Evolutionary conservation across 1,140 invertebrate genomes (phyloP), one percentile per base, ranked within the genome.

Genomic region (Rhizoglyphus robini): DNA sequence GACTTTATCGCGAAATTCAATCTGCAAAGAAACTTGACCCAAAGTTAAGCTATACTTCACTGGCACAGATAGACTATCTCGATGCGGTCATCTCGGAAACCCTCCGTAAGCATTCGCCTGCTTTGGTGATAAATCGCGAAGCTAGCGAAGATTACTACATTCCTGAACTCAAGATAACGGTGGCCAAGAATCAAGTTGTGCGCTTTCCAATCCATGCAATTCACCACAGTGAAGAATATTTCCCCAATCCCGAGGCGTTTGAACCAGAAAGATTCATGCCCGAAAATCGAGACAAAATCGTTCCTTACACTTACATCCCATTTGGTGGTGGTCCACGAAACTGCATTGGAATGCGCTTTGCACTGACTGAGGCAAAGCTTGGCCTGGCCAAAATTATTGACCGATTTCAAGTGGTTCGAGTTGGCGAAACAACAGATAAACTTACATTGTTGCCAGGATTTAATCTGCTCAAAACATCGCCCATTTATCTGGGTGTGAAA

Each of bases 81-180:
- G 70, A 71, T 25, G 65, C 69, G 3, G 68, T 72, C 46, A 63
- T 81, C 77, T 18, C 73, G 81, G 84, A 85, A 66, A 82, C 84
- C 0, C 73, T 86, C 67, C 77, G 85, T 23, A 81, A 81, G 67
- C 81, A 83, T 72, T 83, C 85, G 49, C 78, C 82, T 0, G 71
- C 83, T 62, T 76, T 79, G 1, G 73, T 80, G 31, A 70, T 85
- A 0, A 80, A 80, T 66, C 75, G 84, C 41, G 68, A 74, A 38
- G 67, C 25, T 2, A 80, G 81, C 38, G 79, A 81, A 62, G 77
- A 81, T 3, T 82, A 79, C 70, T 73, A 74, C 27, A 71, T 84
- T 3, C 81, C 79, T 0, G 76, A 75, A 8, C 78, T 74, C 0
- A 68, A 79, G n/a, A 61, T 76, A 48, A 27, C 32, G 15, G 4